These are phyloP conservation scores for Thymelicus sylvestris DNA, from an alignment of 2,888 invertebrate genomes.

Conservation along the genomic window DNA sequence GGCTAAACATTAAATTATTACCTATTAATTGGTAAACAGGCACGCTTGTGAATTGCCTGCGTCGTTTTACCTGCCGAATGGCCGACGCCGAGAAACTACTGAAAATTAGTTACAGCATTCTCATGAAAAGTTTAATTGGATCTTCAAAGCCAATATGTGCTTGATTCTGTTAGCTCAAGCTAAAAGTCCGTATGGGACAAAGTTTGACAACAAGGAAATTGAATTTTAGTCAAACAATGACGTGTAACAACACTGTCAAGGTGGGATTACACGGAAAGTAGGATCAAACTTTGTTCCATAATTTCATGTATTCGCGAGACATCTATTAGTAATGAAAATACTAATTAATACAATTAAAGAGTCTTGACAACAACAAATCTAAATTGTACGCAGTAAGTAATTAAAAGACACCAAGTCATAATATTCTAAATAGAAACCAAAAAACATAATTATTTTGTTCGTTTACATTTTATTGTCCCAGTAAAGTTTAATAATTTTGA, in stretches of 20 bases:
- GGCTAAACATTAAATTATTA: too few species aligned
- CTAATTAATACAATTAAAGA: too few species aligned
- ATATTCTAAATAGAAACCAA: too few species aligned
- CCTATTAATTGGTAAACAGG: conserved; percentile 55
- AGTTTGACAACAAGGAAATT: conserved; percentile 49
- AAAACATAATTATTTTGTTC: too few species aligned
- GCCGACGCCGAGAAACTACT: conserved; percentile 80
- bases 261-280: conserved; percentile 18
- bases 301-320: conserved; percentile 5
- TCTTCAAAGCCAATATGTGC: conserved; percentile 76
- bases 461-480: too few species aligned
- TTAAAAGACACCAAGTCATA: too few species aligned
- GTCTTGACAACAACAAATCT: too few species aligned
- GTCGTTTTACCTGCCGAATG: conserved; percentile 68
- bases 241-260: conserved; percentile 27
- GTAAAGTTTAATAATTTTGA: too few species aligned
- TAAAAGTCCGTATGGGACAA: conserved; percentile 55
- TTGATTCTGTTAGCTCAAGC: conserved; percentile 63
- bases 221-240: conserved; percentile 42
- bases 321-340: background rate
- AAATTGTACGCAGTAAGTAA: too few species aligned
- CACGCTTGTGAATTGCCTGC: conserved; percentile 58
- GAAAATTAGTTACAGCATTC: conserved; percentile 80
- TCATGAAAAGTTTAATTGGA: conserved; percentile 83
- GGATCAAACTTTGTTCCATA: background rate